Percentiles rank a stretch among this genome's conserved stretches.
phyloP scores from a whole-genome alignment of 2,113 vertebrate species.

The Mohoua ochrocephala region DNA sequence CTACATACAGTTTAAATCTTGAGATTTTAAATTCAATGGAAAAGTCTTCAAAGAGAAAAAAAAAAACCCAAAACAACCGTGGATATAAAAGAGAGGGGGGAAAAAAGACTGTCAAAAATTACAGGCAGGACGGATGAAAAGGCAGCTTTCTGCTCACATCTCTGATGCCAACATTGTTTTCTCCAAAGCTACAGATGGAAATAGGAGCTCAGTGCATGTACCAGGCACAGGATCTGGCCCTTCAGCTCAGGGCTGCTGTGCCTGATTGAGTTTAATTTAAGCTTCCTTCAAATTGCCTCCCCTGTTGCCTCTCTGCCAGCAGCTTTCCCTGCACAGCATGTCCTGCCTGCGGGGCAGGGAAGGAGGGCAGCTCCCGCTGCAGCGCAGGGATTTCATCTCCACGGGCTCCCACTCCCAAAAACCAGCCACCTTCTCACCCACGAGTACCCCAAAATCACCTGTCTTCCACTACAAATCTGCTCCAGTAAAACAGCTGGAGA shows the following conservation, averaged over 20 bases:
- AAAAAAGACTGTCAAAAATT: background rate
- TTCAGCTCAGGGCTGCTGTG: background rate
- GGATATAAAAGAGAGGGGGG: background rate
- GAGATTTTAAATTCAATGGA: background rate
- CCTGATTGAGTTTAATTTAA: slow-evolving; percentile 19
- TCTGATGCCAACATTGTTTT: background rate
- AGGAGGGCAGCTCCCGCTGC: background rate
- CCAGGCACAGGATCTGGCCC: background rate
- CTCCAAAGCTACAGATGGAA: background rate
- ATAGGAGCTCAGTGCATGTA: background rate
- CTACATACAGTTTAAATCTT: background rate
- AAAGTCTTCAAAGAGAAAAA: background rate
- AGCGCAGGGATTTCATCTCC: background rate
- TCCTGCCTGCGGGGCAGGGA: background rate
- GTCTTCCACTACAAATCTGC: background rate
- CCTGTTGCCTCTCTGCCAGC: background rate
- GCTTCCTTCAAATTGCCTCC: background rate
- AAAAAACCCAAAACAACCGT: background rate
- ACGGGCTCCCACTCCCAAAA: rapidly evolving
- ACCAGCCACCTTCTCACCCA: background rate
- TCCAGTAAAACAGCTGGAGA: background rate
- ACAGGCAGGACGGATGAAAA: background rate
- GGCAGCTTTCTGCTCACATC: background rate
- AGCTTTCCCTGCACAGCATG: background rate
- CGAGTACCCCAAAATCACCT: rapidly evolving